A percentile compares a stretch with the other conserved stretches of the same genome.
Conservation (phyloP, 2,113 vertebrate species). For the Speoplatyrhinus poulsoni region DNA sequence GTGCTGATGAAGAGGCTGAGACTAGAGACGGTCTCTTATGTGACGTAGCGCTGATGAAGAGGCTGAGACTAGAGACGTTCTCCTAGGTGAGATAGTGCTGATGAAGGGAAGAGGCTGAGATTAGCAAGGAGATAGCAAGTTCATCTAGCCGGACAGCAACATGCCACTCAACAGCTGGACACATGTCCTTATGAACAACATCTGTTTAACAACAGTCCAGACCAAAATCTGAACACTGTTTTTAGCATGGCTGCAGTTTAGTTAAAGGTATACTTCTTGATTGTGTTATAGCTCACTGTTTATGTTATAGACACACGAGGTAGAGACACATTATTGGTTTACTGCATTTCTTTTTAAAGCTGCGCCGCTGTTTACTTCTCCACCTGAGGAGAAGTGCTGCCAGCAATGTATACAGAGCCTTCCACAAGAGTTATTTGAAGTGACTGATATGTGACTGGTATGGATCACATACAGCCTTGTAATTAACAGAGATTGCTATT, state of each 20-base stretch:
- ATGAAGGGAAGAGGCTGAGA: too few relatives aligned
- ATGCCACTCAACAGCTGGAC: constrained; percentile 55
- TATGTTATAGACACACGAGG: constrained; percentile 3
- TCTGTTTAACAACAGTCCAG: constrained; percentile 46
- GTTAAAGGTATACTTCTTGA: too few relatives aligned
- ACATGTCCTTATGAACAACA: constrained; percentile 38
- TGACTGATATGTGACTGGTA: constrained; percentile 66
- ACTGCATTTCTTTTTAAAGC: neutral
- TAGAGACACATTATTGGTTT: neutral
- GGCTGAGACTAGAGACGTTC: too few relatives aligned
- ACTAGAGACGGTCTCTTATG: too few relatives aligned
- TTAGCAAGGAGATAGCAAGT: too few relatives aligned
- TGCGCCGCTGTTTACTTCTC: constrained; percentile 38
- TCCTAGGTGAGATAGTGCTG: too few relatives aligned
- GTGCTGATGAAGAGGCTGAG: too few relatives aligned
- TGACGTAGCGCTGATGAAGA: too few relatives aligned
- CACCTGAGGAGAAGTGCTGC: constrained; percentile 56
- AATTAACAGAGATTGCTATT: constrained; percentile 75
- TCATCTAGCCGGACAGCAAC: too few relatives aligned
- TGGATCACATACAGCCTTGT: constrained; percentile 70
- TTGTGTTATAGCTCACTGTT: neutral
- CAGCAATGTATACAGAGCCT: constrained; percentile 40
- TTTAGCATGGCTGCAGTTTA: too few relatives aligned
- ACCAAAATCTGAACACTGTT: constrained; percentile 48
- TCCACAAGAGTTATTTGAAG: constrained; percentile 61